phyloP scores from a whole-genome alignment of 2,888 invertebrate species.

The Apamea anceps region DNA sequence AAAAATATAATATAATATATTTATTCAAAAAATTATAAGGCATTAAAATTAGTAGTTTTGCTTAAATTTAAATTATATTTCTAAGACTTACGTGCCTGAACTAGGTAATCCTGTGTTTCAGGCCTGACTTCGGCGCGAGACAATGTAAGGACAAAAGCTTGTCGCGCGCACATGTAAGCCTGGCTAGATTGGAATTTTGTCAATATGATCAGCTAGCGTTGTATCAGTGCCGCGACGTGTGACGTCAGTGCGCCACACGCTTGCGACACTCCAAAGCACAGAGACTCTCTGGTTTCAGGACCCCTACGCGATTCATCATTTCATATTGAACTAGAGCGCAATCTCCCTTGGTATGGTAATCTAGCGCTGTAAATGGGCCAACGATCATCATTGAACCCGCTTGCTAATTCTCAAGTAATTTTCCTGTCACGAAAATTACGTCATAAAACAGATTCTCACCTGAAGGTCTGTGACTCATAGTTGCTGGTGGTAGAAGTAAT shows the following conservation, averaged over 20 bases:
- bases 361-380: background rate
- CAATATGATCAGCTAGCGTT: constrained; percentile 82
- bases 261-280: constrained; percentile 84
- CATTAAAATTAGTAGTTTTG: no score
- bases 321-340: constrained; percentile 46
- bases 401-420: background rate
- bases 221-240: constrained; percentile 71
- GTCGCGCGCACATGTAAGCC: background rate
- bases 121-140: background rate
- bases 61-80: no score
- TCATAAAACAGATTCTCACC: constrained; percentile 69
- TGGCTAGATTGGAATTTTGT: background rate
- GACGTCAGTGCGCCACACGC: constrained; percentile 68
- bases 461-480: constrained; percentile 99
- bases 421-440: background rate
- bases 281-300: constrained; percentile 86
- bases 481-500: constrained; percentile 99
- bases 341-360: background rate
- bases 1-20: no score
- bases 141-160: background rate
- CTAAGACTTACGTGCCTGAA: no score
- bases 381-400: background rate
- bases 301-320: constrained; percentile 89
- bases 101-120: no score
- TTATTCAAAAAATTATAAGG: no score